These are phyloP conservation scores for Ramphastos sulfuratus DNA, from an alignment of 2,113 vertebrate genomes.

Conservation along the genomic window DNA sequence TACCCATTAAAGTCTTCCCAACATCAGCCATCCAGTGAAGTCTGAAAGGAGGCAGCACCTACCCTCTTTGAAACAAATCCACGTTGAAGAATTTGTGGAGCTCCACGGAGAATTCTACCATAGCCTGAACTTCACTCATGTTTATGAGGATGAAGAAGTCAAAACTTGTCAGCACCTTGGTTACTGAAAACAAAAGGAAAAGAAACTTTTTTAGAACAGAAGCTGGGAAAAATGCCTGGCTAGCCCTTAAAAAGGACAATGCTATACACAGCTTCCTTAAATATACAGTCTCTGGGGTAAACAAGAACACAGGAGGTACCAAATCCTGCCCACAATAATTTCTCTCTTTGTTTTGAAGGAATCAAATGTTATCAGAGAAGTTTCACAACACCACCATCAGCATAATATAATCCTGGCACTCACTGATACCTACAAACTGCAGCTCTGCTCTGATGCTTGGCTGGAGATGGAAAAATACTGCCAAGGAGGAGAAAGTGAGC, in stretches of 20 bases:
- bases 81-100: slow-evolving; percentile 99
- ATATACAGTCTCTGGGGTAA: neutral
- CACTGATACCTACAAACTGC: neutral
- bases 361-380: neutral
- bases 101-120: slow-evolving; percentile 98
- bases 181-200: slow-evolving; percentile 65
- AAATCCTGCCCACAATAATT: neutral
- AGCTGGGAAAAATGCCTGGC: neutral
- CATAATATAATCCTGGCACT: slow-evolving; percentile 9
- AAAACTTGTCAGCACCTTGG: slow-evolving; percentile 80
- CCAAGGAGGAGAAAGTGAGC: neutral
- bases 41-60: slow-evolving; percentile 55
- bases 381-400: neutral
- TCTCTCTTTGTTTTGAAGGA: neutral
- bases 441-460: neutral
- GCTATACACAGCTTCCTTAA: neutral
- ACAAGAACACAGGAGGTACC: neutral
- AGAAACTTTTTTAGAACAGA: slow-evolving; percentile 42
- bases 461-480: neutral
- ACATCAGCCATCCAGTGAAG: neutral
- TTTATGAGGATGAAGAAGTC: slow-evolving; percentile 81
- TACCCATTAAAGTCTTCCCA: neutral
- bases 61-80: slow-evolving; percentile 99
- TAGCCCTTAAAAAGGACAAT: neutral
- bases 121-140: slow-evolving; percentile 99